Conservation (phyloP, 2,797 vertebrate species). For the Selene dorsalis region DNA sequence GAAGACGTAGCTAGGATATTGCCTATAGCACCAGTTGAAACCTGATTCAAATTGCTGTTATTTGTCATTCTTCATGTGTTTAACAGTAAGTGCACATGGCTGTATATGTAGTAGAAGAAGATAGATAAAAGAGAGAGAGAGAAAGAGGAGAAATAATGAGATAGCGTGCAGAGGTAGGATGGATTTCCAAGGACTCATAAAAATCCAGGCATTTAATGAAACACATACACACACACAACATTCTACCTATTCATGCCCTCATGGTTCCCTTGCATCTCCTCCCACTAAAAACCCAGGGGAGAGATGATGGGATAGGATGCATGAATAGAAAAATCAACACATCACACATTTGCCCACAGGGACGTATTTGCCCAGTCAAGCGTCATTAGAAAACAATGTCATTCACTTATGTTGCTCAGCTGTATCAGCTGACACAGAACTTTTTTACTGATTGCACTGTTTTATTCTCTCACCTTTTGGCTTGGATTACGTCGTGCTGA, state of each 20-base stretch:
- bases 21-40: not conserved
- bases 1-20: not conserved
- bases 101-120: not conserved
- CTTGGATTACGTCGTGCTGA: constrained; percentile 22
- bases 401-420: constrained; percentile 48
- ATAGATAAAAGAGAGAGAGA: constrained; percentile 13
- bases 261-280: constrained; percentile 32
- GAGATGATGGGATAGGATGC: constrained; percentile 39
- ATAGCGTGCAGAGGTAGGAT: constrained; percentile 31
- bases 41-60: constrained; percentile 10
- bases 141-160: constrained; percentile 41
- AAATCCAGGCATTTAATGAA: constrained; percentile 19
- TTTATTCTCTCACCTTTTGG: constrained; percentile 23
- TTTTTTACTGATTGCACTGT: constrained; percentile 37
- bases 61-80: constrained; percentile 25
- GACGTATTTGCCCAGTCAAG: constrained; percentile 47
- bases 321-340: constrained; percentile 48
- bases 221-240: not conserved
- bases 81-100: not conserved
- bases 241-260: constrained; percentile 32
- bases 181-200: constrained; percentile 33
- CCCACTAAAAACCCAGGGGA: constrained; percentile 42
- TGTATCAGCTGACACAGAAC: constrained; percentile 29
- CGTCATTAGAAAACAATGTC: constrained; percentile 51
- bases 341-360: constrained; percentile 49